Conservation (phyloP, 2,797 vertebrate genomes). For the Enteromius mattozi region DNA sequence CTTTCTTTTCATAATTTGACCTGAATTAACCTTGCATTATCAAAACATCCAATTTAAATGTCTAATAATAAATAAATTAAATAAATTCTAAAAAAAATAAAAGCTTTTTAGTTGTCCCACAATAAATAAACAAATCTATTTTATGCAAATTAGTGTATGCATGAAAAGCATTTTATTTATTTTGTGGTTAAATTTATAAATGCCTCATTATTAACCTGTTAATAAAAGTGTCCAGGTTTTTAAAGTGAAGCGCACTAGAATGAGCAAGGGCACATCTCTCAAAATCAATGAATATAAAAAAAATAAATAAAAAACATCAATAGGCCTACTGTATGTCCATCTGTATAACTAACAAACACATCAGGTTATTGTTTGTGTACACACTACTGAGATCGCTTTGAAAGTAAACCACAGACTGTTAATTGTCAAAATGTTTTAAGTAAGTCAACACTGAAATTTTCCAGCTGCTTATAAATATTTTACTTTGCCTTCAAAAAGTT, state of each 20-base stretch:
- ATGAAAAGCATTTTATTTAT: not conserved
- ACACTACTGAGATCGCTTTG: not conserved
- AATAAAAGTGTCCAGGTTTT: not conserved
- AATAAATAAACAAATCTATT: not conserved
- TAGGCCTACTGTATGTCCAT: no score
- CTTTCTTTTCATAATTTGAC: no score
- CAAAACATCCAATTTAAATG: no score
- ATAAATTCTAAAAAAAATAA: no score
- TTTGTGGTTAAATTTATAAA: not conserved
- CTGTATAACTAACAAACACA: not conserved
- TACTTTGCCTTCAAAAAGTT: not conserved
- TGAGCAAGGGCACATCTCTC: not conserved
- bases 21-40: no score
- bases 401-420: not conserved
- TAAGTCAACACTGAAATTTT: not conserved
- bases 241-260: not conserved
- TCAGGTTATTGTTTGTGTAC: not conserved
- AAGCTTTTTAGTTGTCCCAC: no score
- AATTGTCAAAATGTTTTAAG: not conserved
- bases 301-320: no score
- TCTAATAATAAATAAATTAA: no score
- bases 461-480: not conserved
- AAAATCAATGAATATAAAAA: not conserved
- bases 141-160: not conserved
- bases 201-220: not conserved